Percentiles rank a stretch among this genome's conserved stretches.
Evolutionary conservation across 2,797 vertebrate species (phyloP).

Genomic region (Tympanoctomys barrerae): DNA sequence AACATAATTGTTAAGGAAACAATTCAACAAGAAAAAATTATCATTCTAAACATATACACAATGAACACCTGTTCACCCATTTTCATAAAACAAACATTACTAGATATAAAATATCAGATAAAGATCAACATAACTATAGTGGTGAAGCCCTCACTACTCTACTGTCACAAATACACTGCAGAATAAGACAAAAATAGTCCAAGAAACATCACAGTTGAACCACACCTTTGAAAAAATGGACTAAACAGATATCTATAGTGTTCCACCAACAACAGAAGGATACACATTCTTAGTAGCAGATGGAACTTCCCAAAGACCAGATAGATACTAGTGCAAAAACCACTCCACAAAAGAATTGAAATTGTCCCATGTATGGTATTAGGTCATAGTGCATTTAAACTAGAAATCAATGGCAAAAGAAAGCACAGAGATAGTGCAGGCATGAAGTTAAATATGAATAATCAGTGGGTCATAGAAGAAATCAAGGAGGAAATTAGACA

Average conservation of each 20-base stretch:
- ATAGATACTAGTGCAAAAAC: neutral
- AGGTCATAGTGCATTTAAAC: neutral
- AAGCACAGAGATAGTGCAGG: neutral
- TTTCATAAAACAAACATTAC: neutral
- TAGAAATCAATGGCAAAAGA: neutral
- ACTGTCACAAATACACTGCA: neutral
- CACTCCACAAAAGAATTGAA: neutral
- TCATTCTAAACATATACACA: neutral
- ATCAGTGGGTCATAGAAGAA: neutral
- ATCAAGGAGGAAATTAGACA: neutral
- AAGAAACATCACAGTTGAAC: neutral
- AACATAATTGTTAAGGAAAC: neutral
- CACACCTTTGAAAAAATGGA: neutral
- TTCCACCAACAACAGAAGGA: neutral
- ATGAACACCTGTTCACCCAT: neutral
- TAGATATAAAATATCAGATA: neutral
- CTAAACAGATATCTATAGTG: neutral
- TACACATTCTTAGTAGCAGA: neutral
- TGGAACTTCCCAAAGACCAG: neutral
- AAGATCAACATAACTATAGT: neutral
- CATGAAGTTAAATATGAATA: neutral
- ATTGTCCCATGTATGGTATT: neutral
- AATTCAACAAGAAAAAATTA: neutral
- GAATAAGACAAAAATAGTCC: neutral
- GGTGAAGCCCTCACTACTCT: neutral